These are phyloP conservation scores for Nanorana parkeri DNA, from an alignment of 2,113 vertebrate genomes.

Conservation along the genomic window DNA sequence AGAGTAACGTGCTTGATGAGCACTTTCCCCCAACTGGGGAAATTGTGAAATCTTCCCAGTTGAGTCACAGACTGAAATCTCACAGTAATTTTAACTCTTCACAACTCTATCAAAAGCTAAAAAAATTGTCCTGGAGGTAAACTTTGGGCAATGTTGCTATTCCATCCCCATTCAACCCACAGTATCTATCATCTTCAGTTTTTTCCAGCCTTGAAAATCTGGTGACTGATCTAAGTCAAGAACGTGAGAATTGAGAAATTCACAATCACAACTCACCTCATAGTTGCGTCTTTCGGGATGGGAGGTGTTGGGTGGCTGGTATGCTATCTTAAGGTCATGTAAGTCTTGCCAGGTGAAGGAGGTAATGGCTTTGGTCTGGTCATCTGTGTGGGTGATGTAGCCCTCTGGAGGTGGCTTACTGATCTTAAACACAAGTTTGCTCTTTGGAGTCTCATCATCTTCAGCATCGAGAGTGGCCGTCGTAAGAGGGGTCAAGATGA, in stretches of 20 bases:
- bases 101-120: too few relatives aligned
- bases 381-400: conserved; percentile 73
- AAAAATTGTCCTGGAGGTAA: too few relatives aligned
- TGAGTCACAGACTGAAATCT: too few relatives aligned
- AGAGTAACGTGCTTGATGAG: too few relatives aligned
- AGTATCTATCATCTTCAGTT: too few relatives aligned
- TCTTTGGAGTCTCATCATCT: conserved; percentile 69
- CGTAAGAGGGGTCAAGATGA: conserved; percentile 73
- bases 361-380: conserved; percentile 64
- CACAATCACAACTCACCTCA: conserved; percentile 68
- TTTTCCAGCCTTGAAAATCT: too few relatives aligned
- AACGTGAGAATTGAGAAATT: not conserved
- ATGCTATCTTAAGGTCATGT: conserved; percentile 77
- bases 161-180: too few relatives aligned
- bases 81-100: too few relatives aligned
- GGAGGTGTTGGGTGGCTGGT: conserved; percentile 78
- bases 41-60: too few relatives aligned
- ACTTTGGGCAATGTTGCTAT: too few relatives aligned
- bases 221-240: not conserved
- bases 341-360: conserved; percentile 77
- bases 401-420: conserved; percentile 61
- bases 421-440: conserved; percentile 67
- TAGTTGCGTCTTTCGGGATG: conserved; percentile 71
- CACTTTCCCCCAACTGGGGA: too few relatives aligned
- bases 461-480: conserved; percentile 68